Conservation (phyloP, 2,888 invertebrate species). For the Catocala fraxini region DNA sequence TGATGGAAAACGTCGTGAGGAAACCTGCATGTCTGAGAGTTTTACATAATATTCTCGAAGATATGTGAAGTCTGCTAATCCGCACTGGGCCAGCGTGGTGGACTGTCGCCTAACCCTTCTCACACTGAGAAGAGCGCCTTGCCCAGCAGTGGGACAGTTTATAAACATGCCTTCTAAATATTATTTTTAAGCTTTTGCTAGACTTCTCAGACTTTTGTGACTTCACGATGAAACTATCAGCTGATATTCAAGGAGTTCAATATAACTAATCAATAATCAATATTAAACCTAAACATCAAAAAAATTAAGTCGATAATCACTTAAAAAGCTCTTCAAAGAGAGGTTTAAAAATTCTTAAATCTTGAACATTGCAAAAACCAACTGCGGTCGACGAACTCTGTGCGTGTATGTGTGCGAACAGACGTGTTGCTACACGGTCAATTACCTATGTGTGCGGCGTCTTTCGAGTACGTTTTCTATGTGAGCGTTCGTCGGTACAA, state of each 20-base stretch:
- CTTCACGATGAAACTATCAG: constrained; percentile 21
- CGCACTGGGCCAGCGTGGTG: no score
- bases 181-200: background rate
- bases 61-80: no score
- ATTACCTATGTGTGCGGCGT: constrained; percentile 20
- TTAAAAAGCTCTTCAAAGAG: constrained; percentile 21
- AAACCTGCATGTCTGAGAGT: no score
- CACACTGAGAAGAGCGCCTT: no score
- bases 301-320: constrained; percentile 26
- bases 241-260: constrained; percentile 8
- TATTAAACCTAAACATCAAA: background rate
- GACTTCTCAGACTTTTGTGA: background rate
- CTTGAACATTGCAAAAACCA: constrained; percentile 62
- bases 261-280: background rate
- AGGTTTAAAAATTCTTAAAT: constrained; percentile 47
- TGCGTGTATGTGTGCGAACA: constrained; percentile 38
- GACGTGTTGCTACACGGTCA: constrained; percentile 24
- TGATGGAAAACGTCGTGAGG: no score
- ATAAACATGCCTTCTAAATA: background rate
- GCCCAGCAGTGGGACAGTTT: no score
- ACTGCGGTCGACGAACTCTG: constrained; percentile 63
- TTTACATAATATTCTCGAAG: no score
- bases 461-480: constrained; percentile 19
- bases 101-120: no score
- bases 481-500: constrained; percentile 21